Base-by-base conservation (phyloP, 2,888 invertebrate genomes). In the Acanthococcus lagerstroemiae region DNA sequence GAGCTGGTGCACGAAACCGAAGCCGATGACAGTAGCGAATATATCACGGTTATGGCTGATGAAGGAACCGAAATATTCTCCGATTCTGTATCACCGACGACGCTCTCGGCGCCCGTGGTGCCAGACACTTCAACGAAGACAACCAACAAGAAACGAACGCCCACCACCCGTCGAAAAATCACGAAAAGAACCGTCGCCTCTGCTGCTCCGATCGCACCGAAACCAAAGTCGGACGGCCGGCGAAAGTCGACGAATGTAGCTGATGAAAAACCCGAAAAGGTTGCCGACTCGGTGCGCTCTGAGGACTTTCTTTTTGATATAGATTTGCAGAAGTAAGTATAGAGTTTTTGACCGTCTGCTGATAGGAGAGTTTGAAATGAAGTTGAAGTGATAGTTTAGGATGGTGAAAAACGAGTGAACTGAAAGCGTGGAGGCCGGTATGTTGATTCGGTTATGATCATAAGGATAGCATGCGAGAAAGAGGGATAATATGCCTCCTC, bases 1-100 rank as follows among this genome's bases (percentile, higher is more conserved):
- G 63, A 63, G 24, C 44, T 63, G 24, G 63, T 63, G 21, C 63
- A 63, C 19, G 63, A 63, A 52, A 54, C 54, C 15, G 63, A 52
- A 7, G 17, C 52, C 4, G 63, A 61, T 21, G 61, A 61, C 22
- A 25, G 54, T 24, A 27, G 30, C 24, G 63, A 54, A 22, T 63
- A 37, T 24, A 63, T 63, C n/a, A 63, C 63, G 17, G 37, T 63
- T 12, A 25, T 63, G 2, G 54, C 52, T 25, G 37, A 21, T 17
- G 54, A 63, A 17, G 54, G 24, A 17, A 3, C 1, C 7, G 63
- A 63, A 30, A 25, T 57, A 21, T 44, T 63, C 6, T 9, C 52
- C 30, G 21, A 21, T 26, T 7, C 6, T 37, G 22, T 52, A 4
- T 44, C 63, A 9, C 24, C 21, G 27, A 25, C 37, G n/a, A n/a